Evolutionary conservation across 1,140 invertebrate genomes (phyloP).

Genomic region (Euura lappo): DNA sequence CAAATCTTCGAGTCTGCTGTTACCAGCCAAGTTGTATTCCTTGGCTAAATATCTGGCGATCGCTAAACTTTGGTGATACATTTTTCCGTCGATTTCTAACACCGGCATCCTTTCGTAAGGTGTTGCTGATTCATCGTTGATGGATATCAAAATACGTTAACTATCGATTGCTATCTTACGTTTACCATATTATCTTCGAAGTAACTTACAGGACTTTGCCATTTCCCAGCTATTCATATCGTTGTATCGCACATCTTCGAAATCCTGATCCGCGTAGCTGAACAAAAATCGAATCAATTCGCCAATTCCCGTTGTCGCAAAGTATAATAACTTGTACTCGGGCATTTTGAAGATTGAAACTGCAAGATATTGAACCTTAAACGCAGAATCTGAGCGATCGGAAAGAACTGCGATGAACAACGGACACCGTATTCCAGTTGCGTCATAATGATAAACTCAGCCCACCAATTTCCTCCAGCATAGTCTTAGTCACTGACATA

Average conservation of each 20-base stretch:
- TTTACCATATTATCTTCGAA: too few relatives aligned
- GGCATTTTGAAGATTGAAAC: too few relatives aligned
- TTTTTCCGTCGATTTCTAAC: constrained; percentile 28
- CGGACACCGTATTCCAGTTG: too few relatives aligned
- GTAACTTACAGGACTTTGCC: constrained; percentile 45
- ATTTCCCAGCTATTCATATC: constrained; percentile 46
- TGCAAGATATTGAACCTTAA: too few relatives aligned
- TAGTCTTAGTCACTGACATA: too few relatives aligned
- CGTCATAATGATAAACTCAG: too few relatives aligned
- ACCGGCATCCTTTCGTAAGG: constrained; percentile 26
- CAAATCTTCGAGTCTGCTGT: constrained; percentile 26
- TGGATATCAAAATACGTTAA: too few relatives aligned
- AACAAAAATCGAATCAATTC: constrained; percentile 60
- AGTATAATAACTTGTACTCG: constrained; percentile 53
- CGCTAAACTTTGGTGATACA: constrained; percentile 24
- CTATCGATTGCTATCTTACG: too few relatives aligned
- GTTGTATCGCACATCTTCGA: constrained; percentile 28
- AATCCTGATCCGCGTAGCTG: constrained; percentile 21
- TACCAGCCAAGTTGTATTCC: constrained; percentile 23
- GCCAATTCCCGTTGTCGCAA: constrained; percentile 55
- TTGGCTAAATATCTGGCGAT: constrained; percentile 34
- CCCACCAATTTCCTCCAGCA: too few relatives aligned
- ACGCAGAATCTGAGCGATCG: too few relatives aligned
- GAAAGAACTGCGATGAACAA: too few relatives aligned
- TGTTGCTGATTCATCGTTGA: constrained; percentile 13